Evolutionary conservation across 2,113 vertebrate genomes (phyloP).

Genomic region (Ptilorrhoa leucosticta): DNA sequence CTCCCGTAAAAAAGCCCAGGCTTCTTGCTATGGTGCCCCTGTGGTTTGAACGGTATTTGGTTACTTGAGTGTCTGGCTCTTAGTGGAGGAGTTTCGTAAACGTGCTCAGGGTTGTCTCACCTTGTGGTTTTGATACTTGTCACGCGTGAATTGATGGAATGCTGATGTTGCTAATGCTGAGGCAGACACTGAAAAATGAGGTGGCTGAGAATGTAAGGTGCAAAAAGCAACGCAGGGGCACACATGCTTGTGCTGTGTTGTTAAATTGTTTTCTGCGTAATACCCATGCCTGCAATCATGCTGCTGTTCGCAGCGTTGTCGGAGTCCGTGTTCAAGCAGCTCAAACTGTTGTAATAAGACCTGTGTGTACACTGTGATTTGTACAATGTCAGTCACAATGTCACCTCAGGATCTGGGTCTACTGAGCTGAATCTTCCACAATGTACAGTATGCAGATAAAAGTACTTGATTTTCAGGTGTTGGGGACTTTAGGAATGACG

Average conservation of each 20-base stretch:
- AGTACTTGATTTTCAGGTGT: background rate
- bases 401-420: background rate
- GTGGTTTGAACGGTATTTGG: background rate
- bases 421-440: background rate
- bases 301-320: accelerated
- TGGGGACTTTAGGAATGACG: background rate
- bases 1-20: accelerated
- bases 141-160: background rate
- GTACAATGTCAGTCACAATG: background rate
- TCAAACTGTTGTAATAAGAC: background rate
- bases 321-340: background rate
- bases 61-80: background rate
- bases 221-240: background rate
- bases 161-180: background rate
- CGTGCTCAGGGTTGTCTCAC: background rate
- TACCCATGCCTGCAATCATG: background rate
- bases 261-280: background rate
- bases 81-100: accelerated
- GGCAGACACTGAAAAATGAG: background rate
- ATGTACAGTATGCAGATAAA: background rate
- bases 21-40: background rate
- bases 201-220: background rate
- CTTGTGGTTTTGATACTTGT: background rate
- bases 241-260: background rate
- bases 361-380: background rate